Conservation (phyloP, 2,888 invertebrate genomes). For the Nemapogon koenigi region DNA sequence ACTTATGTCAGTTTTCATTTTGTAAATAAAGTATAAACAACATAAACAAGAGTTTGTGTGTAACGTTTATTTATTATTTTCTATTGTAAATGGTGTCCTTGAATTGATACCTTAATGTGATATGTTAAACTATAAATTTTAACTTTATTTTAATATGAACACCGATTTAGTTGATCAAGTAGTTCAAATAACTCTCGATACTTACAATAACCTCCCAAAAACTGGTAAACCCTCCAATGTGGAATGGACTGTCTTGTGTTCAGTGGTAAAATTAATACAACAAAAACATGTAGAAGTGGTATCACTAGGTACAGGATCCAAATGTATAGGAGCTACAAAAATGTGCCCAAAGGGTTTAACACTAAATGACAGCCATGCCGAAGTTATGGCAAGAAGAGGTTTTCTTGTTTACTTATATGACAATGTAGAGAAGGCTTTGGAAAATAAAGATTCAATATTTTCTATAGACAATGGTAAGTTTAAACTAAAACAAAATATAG, state of each 20-base stretch:
- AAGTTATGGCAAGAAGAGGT: conserved; percentile 83
- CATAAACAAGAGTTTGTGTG: neutral
- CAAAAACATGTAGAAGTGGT: conserved; percentile 67
- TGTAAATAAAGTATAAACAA: neutral
- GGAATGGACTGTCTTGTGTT: conserved; percentile 88
- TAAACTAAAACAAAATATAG: conserved; percentile 59
- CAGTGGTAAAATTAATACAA: conserved; percentile 59
- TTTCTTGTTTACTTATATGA: conserved; percentile 79
- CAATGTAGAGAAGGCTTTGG: conserved; percentile 54
- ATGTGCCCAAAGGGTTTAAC: conserved; percentile 72
- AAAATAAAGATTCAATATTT: conserved; percentile 36
- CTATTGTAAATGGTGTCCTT: neutral
- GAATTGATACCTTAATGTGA: neutral
- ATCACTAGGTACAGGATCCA: conserved; percentile 89
- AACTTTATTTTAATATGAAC: neutral
- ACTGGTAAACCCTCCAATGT: conserved; percentile 77
- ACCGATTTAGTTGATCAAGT: conserved; percentile 49
- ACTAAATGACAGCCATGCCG: conserved; percentile 92
- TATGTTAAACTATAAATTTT: neutral
- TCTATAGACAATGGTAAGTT: conserved; percentile 33
- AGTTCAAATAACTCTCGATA: conserved; percentile 64
- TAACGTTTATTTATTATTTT: neutral
- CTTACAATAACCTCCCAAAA: conserved; percentile 71
- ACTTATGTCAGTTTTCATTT: too few species aligned
- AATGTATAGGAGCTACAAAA: conserved; percentile 81